Evolutionary conservation across 2,888 invertebrate species (phyloP).

Genomic region (Archips xylosteana): DNA sequence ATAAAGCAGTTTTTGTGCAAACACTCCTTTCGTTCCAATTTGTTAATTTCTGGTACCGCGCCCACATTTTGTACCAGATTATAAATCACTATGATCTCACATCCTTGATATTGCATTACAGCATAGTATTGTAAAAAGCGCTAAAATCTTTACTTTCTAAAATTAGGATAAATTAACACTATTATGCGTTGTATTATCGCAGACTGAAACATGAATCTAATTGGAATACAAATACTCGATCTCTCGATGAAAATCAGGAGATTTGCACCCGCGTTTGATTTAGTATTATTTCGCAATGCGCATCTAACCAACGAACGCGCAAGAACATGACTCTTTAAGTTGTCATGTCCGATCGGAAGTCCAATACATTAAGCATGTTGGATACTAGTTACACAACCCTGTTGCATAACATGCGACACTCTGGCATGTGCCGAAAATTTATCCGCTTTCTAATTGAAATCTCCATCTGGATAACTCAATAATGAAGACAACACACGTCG

Average conservation of each 20-base stretch:
- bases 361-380: constrained; percentile 70
- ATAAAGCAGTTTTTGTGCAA: constrained; percentile 53
- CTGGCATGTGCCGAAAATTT: constrained; percentile 69
- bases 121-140: not conserved
- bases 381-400: constrained; percentile 70
- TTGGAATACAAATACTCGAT: constrained; percentile 9
- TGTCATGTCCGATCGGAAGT: constrained; percentile 79
- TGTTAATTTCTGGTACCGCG: constrained; percentile 61
- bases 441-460: constrained; percentile 71
- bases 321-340: constrained; percentile 54
- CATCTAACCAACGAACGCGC: constrained; percentile 36
- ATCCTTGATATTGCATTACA: constrained; percentile 12
- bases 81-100: constrained; percentile 9
- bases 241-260: constrained; percentile 1
- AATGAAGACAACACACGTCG: constrained; percentile 44
- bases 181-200: not conserved
- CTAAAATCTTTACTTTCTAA: constrained; percentile 32
- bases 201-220: constrained; percentile 5
- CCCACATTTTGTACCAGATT: constrained; percentile 19
- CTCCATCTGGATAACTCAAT: constrained; percentile 49
- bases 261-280: not conserved
- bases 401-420: constrained; percentile 70
- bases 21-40: constrained; percentile 66
- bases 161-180: constrained; percentile 38
- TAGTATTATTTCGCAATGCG: constrained; percentile 28